A percentile compares a stretch with the other conserved stretches of the same genome.
phyloP scores from a whole-genome alignment of 2,888 invertebrate species.

The Melipona bicolor region DNA sequence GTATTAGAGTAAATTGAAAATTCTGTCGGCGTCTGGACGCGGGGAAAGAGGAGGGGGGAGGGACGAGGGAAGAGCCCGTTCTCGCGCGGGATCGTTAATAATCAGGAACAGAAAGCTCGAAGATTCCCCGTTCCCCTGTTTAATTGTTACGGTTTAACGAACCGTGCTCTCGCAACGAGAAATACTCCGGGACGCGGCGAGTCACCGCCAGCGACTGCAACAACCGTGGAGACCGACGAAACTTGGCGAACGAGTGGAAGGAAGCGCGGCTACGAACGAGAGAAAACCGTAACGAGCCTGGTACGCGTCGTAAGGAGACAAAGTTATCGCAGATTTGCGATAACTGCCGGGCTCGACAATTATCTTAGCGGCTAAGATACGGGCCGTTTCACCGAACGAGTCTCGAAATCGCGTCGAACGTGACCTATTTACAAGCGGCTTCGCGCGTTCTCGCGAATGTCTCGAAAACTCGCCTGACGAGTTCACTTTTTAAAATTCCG shows the following conservation, averaged over 20 bases:
- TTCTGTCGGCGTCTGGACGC: slow-evolving; percentile 30
- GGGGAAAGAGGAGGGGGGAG: not conserved
- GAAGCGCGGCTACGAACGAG: slow-evolving; percentile 31
- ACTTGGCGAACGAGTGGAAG: slow-evolving; percentile 59
- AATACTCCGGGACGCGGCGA: slow-evolving; percentile 28
- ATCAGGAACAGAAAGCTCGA: slow-evolving; percentile 45
- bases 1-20: slow-evolving; percentile 47
- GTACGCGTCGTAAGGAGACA: slow-evolving; percentile 29
- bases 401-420: slow-evolving; percentile 8
- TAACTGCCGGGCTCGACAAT: slow-evolving; percentile 30
- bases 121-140: slow-evolving; percentile 30
- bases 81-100: slow-evolving; percentile 47
- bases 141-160: slow-evolving; percentile 63
- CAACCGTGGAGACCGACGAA: slow-evolving; percentile 14
- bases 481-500: too few species aligned
- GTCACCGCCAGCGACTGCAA: slow-evolving; percentile 22
- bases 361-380: slow-evolving; percentile 17
- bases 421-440: not conserved
- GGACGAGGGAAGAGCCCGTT: not conserved
- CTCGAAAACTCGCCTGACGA: not conserved
- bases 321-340: slow-evolving; percentile 8
- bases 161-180: slow-evolving; percentile 44
- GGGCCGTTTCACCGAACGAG: slow-evolving; percentile 9
- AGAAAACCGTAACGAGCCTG: slow-evolving; percentile 42
- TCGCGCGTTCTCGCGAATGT: not conserved